phyloP scores from a whole-genome alignment of 2,888 invertebrate species.

The Oxycera nigricornis region DNA sequence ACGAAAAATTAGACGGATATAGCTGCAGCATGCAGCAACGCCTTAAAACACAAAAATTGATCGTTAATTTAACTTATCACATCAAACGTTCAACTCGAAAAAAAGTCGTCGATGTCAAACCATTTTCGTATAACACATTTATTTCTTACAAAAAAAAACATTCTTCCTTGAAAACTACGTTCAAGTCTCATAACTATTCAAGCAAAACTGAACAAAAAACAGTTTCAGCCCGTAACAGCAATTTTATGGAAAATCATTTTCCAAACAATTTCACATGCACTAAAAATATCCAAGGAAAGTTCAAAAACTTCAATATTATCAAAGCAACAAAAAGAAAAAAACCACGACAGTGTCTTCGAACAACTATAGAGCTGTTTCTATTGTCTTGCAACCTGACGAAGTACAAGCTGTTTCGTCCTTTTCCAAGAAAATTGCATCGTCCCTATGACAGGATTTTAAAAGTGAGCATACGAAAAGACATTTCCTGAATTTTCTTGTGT shows the following conservation, averaged over 20 bases:
- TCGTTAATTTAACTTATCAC: no score
- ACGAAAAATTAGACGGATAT: no score
- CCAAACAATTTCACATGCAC: conserved; percentile 21
- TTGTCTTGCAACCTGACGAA: not conserved
- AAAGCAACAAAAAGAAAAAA: not conserved
- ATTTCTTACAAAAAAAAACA: no score
- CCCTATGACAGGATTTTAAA: conserved; percentile 3
- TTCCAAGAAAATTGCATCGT: conserved; percentile 12
- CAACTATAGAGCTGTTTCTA: not conserved
- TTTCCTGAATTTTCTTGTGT: no score
- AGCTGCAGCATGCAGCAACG: no score
- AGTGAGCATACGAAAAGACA: not conserved
- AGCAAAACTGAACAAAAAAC: not conserved
- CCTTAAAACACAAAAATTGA: no score
- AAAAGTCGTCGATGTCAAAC: no score
- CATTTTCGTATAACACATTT: no score
- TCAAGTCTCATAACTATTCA: not conserved
- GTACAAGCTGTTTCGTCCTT: not conserved
- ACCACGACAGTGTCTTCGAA: no score
- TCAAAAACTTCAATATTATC: not conserved
- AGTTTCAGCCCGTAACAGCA: not conserved
- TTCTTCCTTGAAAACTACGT: not conserved
- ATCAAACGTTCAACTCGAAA: no score
- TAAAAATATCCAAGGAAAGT: not conserved
- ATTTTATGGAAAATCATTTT: conserved; percentile 23